Base-by-base conservation (phyloP, 2,113 vertebrate species). In the Cyanoderma ruficeps region DNA sequence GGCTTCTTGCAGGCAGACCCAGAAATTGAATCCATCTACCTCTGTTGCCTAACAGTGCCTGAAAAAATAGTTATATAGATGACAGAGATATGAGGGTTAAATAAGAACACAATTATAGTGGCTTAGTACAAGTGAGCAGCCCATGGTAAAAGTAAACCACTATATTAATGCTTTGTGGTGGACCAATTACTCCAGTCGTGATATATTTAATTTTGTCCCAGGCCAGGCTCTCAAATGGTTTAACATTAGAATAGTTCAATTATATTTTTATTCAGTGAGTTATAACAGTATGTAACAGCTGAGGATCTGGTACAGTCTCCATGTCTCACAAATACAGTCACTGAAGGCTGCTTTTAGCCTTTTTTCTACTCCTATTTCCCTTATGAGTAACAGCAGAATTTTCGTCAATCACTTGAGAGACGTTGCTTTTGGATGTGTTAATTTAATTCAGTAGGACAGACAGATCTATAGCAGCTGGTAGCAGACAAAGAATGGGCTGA, bases 391-490 rank as follows among this genome's bases (percentile, higher is more conserved):
- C 7, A 15, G 41, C 22, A 90, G 79, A 81, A 89, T 53, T 92
- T 97, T 89, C 93, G 86, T 89, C 91, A 95, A 44, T 89, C 74
- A 71, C 41, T 91, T 71, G 74, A 78, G 89, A 86, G 80, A 71
- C 59, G 52, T 18, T 68, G 49, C 49, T 79, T 91, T 91, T 79
- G 74, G 74, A 79, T 87, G 83, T 79, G 72, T 46, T 93, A 79
- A 84, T 78, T 94, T 72, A 79, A 94, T 91, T 91, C 74, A 57
- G 33, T 42, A 61, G 89, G 83, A 95, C 69, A 95, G 94, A 96
- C 79, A 93, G 95, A 94, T 87, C 87, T 84, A 82, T 91, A 90
- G 83, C 87, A 96, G 77, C 77, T 94, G 91, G 91, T 65, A 91
- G 77, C 52, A 94, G 93, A 96, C 84, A 89, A 96, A 82, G 56